Conservation (phyloP, 2,797 vertebrate genomes). For the Rhincodon typus region DNA sequence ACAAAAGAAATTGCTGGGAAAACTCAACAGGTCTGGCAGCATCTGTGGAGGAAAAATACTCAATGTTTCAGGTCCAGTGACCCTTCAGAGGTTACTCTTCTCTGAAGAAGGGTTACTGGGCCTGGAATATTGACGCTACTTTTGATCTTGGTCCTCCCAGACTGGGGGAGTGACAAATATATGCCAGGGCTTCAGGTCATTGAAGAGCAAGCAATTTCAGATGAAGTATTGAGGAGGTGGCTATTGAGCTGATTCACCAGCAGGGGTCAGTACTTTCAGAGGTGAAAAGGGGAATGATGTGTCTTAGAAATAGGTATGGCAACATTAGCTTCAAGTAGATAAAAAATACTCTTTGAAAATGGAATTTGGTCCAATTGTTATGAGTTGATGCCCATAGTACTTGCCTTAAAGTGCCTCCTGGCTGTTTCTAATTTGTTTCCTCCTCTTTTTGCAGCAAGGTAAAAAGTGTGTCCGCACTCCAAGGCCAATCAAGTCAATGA, state of each 20-base stretch:
- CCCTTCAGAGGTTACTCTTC: no score
- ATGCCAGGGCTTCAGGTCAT: no score
- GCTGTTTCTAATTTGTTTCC: neutral
- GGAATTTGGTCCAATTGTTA: neutral
- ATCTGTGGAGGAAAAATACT: no score
- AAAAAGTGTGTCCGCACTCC: conserved; percentile 63
- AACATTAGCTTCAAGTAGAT: neutral
- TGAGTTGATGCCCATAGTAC: neutral
- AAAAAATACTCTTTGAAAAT: neutral
- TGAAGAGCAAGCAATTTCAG: no score
- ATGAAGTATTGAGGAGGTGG: no score
- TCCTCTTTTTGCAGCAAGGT: conserved; percentile 53
- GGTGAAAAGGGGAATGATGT: neutral
- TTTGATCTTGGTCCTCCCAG: neutral
- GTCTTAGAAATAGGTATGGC: neutral
- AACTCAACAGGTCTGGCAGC: no score
- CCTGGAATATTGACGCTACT: no score
- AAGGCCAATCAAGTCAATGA: conserved; percentile 52
- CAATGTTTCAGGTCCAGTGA: no score
- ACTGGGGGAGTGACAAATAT: neutral
- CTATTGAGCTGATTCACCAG: neutral
- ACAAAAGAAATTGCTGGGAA: no score
- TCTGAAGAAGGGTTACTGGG: no score
- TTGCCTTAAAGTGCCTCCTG: neutral
- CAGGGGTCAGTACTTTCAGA: neutral